Evolutionary conservation across 2,113 vertebrate species (phyloP).

Genomic region (Nipponia nippon): DNA sequence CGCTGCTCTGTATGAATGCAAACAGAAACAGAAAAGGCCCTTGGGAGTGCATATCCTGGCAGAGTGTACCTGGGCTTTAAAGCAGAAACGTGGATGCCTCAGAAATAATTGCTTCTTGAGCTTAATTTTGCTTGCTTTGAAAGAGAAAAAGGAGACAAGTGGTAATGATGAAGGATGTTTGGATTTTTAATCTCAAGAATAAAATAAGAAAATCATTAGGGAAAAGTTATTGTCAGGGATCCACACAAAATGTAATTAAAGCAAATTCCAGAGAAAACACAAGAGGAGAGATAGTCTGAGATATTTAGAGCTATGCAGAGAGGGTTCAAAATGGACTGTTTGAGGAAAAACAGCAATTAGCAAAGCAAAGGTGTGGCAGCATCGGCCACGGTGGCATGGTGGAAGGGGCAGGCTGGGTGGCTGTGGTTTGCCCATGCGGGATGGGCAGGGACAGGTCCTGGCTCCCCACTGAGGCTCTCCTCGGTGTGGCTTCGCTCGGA

Average conservation of each 20-base stretch:
- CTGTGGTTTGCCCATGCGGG: rapidly evolving
- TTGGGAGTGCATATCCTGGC: background rate
- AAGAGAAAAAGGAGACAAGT: background rate
- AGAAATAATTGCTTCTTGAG: background rate
- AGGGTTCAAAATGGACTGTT: background rate
- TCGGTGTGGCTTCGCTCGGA: rapidly evolving
- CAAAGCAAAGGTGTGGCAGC: background rate
- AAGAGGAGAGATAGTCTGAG: background rate
- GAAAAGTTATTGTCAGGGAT: background rate
- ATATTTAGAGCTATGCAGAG: background rate
- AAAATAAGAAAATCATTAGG: background rate
- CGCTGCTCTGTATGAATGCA: background rate
- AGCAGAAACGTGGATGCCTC: background rate
- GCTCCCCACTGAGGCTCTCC: background rate
- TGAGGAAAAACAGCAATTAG: background rate
- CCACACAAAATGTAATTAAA: background rate
- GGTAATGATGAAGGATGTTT: background rate
- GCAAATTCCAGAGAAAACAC: background rate
- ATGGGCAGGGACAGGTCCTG: background rate
- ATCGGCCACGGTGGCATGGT: too few species aligned
- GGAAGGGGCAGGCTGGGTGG: background rate
- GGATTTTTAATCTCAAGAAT: background rate
- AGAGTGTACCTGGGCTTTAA: background rate
- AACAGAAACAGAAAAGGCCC: background rate
- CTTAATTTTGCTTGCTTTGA: background rate